Conservation (phyloP, 2,797 vertebrate species). For the Euthynnus affinis region DNA sequence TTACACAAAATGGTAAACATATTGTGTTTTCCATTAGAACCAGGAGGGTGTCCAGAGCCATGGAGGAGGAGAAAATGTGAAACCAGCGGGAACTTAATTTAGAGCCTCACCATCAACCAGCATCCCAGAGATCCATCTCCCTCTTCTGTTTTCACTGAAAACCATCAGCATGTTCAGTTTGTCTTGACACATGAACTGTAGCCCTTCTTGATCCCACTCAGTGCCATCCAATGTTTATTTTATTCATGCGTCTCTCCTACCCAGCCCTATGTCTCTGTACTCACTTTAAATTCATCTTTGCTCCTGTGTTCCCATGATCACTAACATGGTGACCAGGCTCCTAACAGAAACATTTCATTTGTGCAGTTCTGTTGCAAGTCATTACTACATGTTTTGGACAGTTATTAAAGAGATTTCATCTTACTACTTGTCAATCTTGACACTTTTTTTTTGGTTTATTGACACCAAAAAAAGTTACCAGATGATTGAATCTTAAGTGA, state of each 20-base stretch:
- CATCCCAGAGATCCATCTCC: not conserved
- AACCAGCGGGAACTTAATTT: not conserved
- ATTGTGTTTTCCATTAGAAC: constrained; percentile 29
- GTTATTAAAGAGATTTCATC: not conserved
- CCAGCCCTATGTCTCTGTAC: not conserved
- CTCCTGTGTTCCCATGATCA: too few species aligned
- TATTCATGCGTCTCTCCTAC: not conserved
- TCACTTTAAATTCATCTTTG: not conserved
- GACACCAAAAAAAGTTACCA: not conserved
- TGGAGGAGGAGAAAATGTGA: not conserved
- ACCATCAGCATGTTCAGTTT: not conserved
- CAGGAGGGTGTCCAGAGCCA: constrained; percentile 4
- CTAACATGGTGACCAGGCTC: too few species aligned
- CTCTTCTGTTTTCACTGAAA: constrained; percentile 1
- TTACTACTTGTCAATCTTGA: not conserved
- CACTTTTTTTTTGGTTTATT: not conserved
- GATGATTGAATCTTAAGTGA: too few species aligned
- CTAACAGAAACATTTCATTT: too few species aligned
- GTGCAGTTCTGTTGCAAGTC: not conserved
- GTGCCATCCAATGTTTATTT: not conserved
- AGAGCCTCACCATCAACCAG: not conserved
- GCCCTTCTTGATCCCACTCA: not conserved
- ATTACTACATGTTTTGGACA: not conserved
- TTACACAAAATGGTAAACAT: not conserved
- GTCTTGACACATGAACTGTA: not conserved